These are phyloP conservation scores for Ommatoiulus sabulosus DNA, from an alignment of 2,888 invertebrate species.

Conservation along the genomic window DNA sequence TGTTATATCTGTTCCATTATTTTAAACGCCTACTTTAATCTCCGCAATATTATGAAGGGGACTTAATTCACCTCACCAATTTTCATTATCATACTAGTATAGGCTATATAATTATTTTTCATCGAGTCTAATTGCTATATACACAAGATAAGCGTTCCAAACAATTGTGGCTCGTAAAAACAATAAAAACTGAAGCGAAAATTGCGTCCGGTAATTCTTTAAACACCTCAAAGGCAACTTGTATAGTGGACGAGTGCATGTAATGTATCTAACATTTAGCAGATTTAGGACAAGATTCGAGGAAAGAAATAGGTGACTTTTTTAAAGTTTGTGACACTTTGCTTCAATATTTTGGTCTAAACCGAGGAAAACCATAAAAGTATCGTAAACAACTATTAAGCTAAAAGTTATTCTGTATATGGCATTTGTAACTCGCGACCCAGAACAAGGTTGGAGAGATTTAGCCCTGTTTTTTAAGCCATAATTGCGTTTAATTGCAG, in stretches of 20 bases:
- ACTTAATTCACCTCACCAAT: no score
- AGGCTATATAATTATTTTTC: no score
- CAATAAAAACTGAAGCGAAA: background rate
- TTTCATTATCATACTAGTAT: no score
- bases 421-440: background rate
- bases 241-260: background rate
- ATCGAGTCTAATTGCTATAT: no score
- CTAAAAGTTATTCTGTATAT: constrained; percentile 23
- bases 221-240: background rate
- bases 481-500: background rate
- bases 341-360: background rate
- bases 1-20: no score
- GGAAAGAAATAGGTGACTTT: background rate
- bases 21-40: no score
- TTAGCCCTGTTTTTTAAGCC: background rate
- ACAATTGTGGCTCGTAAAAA: background rate
- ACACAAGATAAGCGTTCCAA: background rate
- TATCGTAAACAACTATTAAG: background rate
- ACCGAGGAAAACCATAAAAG: constrained; percentile 33
- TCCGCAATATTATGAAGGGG: no score
- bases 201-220: background rate
- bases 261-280: background rate
- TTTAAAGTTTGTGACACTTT: background rate
- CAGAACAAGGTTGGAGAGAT: constrained; percentile 23
- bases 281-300: constrained; percentile 28